These are phyloP conservation scores for Ibidorhyncha struthersii DNA, from an alignment of 2,113 vertebrate species.

Conservation along the genomic window DNA sequence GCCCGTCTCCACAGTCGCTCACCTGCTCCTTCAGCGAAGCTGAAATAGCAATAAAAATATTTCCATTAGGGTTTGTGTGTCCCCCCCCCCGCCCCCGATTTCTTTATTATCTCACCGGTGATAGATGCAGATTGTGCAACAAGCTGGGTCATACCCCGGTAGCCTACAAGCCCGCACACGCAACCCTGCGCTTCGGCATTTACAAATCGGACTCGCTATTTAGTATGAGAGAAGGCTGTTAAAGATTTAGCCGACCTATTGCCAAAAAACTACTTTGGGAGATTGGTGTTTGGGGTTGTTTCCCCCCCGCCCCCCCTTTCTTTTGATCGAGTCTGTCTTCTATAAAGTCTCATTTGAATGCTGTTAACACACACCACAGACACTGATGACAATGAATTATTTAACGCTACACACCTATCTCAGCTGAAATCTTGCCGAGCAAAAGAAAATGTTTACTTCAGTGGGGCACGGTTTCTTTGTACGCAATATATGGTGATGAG, in stretches of 20 bases:
- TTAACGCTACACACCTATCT: not conserved
- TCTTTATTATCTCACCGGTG: not conserved
- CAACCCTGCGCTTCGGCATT: not conserved
- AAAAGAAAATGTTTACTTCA: not conserved
- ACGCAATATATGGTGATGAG: rapidly evolving
- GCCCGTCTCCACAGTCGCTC: not conserved
- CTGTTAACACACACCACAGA: not conserved
- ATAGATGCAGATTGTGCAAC: not conserved
- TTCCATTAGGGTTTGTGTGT: not conserved
- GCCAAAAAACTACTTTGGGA: constrained; percentile 36
- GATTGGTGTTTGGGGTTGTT: not conserved
- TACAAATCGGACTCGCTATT: not conserved
- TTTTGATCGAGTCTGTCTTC: not conserved
- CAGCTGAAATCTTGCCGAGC: not conserved
- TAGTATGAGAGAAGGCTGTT: not conserved
- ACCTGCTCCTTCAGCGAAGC: not conserved
- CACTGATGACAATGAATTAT: not conserved
- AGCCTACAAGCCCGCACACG: not conserved
- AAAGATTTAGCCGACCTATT: not conserved
- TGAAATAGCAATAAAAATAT: not conserved
- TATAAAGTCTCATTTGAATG: not conserved
- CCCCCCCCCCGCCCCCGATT: not conserved
- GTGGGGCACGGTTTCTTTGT: not conserved
- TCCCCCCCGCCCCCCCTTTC: not conserved
- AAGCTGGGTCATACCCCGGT: not conserved